A percentile compares a stretch with the other conserved stretches of the same genome.
Conservation (phyloP, 2,888 invertebrate species). For the Muschampia staudingeri region DNA sequence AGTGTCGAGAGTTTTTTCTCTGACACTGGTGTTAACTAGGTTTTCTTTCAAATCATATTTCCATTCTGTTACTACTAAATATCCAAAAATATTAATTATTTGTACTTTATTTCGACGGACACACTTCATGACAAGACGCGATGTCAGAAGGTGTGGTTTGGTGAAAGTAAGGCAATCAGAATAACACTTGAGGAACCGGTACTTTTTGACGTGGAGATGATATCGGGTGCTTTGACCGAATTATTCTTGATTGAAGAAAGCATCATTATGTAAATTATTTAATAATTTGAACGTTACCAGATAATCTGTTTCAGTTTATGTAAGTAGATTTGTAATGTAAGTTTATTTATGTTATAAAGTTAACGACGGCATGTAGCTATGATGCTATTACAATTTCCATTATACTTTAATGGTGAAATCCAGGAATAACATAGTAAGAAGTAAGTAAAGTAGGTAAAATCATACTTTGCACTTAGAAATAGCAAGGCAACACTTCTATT, state of each 20-base stretch:
- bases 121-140: not conserved
- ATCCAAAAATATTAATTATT: not conserved
- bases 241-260: not conserved
- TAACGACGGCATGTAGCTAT: too few species aligned
- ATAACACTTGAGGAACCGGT: slow-evolving; percentile 13
- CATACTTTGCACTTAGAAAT: too few species aligned
- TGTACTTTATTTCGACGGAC: not conserved
- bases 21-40: not conserved
- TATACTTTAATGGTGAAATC: too few species aligned
- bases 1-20: too few species aligned
- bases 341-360: too few species aligned
- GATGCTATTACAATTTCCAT: too few species aligned
- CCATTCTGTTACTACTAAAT: not conserved
- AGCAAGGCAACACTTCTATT: too few species aligned
- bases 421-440: too few species aligned
- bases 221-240: slow-evolving; percentile 10
- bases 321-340: too few species aligned
- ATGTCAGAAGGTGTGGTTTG: not conserved
- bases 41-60: not conserved
- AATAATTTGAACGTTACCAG: not conserved
- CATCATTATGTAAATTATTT: slow-evolving; percentile 6
- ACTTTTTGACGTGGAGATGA: not conserved
- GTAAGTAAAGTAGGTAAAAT: too few species aligned
- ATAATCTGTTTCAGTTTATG: not conserved
- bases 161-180: not conserved